Percentiles rank a stretch among this genome's conserved stretches.
Evolutionary conservation across 2,797 vertebrate genomes (phyloP).

Genomic region (Helarctos malayanus): DNA sequence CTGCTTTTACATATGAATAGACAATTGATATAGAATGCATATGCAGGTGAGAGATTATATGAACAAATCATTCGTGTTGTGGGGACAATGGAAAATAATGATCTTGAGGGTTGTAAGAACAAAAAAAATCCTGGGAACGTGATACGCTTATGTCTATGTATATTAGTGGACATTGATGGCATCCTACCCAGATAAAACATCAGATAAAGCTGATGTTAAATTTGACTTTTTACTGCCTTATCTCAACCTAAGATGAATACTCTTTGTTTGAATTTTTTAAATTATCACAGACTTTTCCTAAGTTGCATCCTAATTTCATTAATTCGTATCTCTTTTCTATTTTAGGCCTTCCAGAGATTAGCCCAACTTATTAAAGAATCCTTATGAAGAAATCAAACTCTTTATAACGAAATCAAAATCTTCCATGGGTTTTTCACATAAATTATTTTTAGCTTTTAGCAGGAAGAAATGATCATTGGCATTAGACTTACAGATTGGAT

Average conservation of each 20-base stretch:
- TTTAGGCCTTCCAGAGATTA: slow-evolving; percentile 95
- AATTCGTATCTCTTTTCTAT: slow-evolving; percentile 70
- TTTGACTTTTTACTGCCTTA: not conserved
- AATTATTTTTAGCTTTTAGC: not conserved
- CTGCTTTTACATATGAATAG: not conserved
- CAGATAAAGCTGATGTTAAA: not conserved
- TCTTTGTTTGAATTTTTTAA: slow-evolving; percentile 42
- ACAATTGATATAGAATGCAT: not conserved
- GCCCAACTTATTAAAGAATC: slow-evolving; percentile 94
- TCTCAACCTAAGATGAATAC: not conserved
- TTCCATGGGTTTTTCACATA: slow-evolving; percentile 32
- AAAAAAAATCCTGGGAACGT: not conserved
- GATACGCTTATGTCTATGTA: not conserved
- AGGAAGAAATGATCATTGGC: slow-evolving; percentile 7
- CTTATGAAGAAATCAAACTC: slow-evolving; percentile 83
- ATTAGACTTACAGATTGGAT: not conserved
- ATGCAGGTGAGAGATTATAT: not conserved
- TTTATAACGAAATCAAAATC: not conserved
- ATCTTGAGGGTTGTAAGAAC: not conserved
- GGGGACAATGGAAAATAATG: not conserved
- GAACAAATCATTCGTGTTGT: not conserved
- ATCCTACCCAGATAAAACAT: not conserved
- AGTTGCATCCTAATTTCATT: not conserved
- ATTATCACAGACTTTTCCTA: not conserved
- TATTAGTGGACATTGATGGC: no score